Conservation (phyloP, 2,797 vertebrate genomes). For the Alauda arvensis region DNA sequence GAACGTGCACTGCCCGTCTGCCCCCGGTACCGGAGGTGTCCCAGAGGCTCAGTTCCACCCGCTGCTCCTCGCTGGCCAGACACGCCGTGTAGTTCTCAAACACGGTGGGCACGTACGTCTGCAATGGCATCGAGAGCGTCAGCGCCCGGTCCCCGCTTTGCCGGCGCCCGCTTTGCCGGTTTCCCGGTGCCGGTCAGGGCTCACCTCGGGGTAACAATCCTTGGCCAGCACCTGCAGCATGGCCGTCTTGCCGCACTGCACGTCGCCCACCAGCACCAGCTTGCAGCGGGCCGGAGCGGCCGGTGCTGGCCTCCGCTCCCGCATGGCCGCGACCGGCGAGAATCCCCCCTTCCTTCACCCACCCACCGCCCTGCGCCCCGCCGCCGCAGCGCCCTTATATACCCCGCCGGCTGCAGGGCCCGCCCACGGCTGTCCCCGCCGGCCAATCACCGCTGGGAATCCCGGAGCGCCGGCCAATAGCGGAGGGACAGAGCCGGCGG, state of each 20-base stretch:
- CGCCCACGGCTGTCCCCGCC: background rate
- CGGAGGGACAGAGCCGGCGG: accelerated
- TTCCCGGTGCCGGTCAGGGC: background rate
- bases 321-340: slow-evolving; percentile 67
- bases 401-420: background rate
- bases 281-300: slow-evolving; percentile 87
- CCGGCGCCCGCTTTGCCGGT: background rate
- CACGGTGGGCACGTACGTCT: slow-evolving; percentile 94
- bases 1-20: background rate
- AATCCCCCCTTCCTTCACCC: accelerated
- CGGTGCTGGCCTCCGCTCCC: slow-evolving; percentile 84
- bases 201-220: slow-evolving; percentile 95
- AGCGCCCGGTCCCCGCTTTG: background rate
- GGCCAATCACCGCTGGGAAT: slow-evolving; percentile 47
- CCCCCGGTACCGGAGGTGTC: slow-evolving; percentile 88
- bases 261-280: slow-evolving; percentile 91
- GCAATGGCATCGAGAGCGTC: slow-evolving; percentile 18
- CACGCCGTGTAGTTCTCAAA: slow-evolving; percentile 96
- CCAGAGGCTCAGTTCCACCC: slow-evolving; percentile 94
- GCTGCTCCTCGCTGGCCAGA: slow-evolving; percentile 89
- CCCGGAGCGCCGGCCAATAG: background rate
- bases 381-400: slow-evolving; percentile 10
- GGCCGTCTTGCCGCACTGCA: slow-evolving; percentile 95
- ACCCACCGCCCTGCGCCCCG: background rate
- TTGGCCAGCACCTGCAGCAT: slow-evolving; percentile 95